These are phyloP conservation scores for Drosophila oshimai DNA, from an alignment of 1,140 invertebrate genomes.

Conservation along the genomic window DNA sequence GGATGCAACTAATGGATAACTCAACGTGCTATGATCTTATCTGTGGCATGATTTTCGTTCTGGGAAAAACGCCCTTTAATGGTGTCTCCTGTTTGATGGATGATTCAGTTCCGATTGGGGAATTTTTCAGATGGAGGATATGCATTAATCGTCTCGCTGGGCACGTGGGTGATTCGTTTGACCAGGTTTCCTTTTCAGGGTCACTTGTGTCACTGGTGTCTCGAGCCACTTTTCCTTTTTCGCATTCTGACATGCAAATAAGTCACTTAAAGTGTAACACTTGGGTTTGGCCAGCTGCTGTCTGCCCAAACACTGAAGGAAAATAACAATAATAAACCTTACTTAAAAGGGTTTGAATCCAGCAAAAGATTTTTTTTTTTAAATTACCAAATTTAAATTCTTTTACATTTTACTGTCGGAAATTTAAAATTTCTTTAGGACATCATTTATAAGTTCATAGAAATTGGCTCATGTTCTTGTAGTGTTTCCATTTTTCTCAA, in stretches of 20 bases:
- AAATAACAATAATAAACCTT: too few species aligned
- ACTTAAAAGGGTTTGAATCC: too few species aligned
- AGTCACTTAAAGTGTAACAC: conserved; percentile 66
- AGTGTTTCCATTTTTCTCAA: not conserved
- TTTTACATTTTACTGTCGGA: too few species aligned
- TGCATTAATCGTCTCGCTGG: not conserved
- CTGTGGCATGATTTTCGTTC: conserved; percentile 66
- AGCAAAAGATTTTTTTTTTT: too few species aligned
- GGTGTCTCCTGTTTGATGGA: conserved; percentile 46
- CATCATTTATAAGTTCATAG: too few species aligned
- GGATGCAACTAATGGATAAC: conserved; percentile 46
- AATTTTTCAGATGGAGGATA: conserved; percentile 20
- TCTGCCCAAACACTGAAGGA: not conserved
- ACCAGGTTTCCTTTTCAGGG: conserved; percentile 30
- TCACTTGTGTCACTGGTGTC: not conserved
- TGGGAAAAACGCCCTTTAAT: conserved; percentile 60
- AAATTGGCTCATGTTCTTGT: too few species aligned
- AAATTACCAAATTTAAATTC: too few species aligned
- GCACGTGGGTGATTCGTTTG: not conserved
- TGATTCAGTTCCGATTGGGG: conserved; percentile 42
- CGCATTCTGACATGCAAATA: conserved; percentile 62
- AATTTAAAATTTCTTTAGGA: too few species aligned
- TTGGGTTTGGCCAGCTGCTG: conserved; percentile 65
- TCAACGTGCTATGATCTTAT: conserved; percentile 55
- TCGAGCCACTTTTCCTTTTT: conserved; percentile 46